A percentile compares a stretch with the other conserved stretches of the same genome.
phyloP scores from a whole-genome alignment of 2,888 invertebrate species.

The Rhopalosiphum nymphaeae region DNA sequence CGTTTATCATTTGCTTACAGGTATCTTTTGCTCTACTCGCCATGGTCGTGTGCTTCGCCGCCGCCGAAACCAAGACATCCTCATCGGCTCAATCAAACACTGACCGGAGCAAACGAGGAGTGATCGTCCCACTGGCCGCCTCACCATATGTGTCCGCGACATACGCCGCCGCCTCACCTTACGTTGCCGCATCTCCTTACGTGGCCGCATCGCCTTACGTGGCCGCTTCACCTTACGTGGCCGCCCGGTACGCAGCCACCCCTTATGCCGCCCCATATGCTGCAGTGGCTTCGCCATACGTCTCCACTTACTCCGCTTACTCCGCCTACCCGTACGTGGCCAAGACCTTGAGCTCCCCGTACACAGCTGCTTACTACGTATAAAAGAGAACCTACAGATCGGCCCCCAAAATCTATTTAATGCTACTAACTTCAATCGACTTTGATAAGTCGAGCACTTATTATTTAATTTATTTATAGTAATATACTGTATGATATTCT shows the following conservation, averaged over 20 bases:
- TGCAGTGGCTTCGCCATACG: slow-evolving; percentile 6
- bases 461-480: not conserved
- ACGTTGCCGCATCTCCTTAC: not conserved
- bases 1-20: not conserved
- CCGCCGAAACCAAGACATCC: not conserved
- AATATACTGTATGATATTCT: not conserved
- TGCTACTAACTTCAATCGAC: not conserved
- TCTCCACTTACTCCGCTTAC: slow-evolving; percentile 17
- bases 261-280: slow-evolving; percentile 35
- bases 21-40: not conserved
- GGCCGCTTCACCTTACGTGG: not conserved
- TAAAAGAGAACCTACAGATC: not conserved
- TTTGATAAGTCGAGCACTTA: not conserved
- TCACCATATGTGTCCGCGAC: not conserved
- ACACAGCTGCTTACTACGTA: slow-evolving; percentile 23
- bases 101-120: not conserved
- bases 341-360: slow-evolving; percentile 4
- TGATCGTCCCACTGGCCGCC: not conserved
- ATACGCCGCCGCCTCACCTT: not conserved
- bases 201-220: not conserved
- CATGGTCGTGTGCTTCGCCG: not conserved
- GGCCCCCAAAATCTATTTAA: not conserved
- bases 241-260: not conserved
- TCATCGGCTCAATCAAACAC: not conserved
- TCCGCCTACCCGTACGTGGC: slow-evolving; percentile 28